These are phyloP conservation scores for Andricus curvator DNA, from an alignment of 2,888 invertebrate genomes.

Conservation along the genomic window DNA sequence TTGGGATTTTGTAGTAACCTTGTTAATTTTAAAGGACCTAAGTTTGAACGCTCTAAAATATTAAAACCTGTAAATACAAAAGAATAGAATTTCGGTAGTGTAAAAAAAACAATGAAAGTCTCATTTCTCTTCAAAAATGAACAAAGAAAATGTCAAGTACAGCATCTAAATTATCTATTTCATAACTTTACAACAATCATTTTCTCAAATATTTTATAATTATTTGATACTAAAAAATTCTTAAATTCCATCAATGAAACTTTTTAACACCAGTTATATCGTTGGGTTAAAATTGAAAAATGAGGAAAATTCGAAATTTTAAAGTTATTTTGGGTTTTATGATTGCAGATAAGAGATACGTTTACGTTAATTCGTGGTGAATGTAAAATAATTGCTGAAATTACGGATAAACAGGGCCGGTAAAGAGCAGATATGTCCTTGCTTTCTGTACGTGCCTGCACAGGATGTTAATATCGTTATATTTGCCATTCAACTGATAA, in stretches of 20 bases:
- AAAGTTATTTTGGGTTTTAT: not conserved
- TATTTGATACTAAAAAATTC: too few relatives aligned
- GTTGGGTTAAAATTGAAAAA: not conserved
- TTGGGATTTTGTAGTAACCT: too few relatives aligned
- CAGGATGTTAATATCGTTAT: slow-evolving; percentile 36
- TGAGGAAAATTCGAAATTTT: not conserved
- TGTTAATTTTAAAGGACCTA: too few relatives aligned
- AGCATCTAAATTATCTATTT: too few relatives aligned
- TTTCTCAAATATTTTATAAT: too few relatives aligned
- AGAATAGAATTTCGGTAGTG: too few relatives aligned
- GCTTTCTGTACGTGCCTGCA: slow-evolving; percentile 24
- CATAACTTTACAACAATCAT: too few relatives aligned
- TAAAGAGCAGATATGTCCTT: slow-evolving; percentile 18
- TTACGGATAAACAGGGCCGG: not conserved
- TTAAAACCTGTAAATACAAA: too few relatives aligned
- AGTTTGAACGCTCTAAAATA: too few relatives aligned
- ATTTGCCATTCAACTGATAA: slow-evolving; percentile 35
- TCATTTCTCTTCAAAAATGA: too few relatives aligned
- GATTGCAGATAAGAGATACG: not conserved
- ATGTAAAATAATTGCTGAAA: slow-evolving; percentile 3
- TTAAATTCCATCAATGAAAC: not conserved
- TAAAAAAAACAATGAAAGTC: too few relatives aligned
- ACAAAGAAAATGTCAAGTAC: too few relatives aligned
- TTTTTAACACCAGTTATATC: not conserved
- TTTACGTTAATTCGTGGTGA: not conserved